A percentile compares a stretch with the other conserved stretches of the same genome.
Conservation (phyloP, 1,140 invertebrate species). For the Colletes gigas region DNA sequence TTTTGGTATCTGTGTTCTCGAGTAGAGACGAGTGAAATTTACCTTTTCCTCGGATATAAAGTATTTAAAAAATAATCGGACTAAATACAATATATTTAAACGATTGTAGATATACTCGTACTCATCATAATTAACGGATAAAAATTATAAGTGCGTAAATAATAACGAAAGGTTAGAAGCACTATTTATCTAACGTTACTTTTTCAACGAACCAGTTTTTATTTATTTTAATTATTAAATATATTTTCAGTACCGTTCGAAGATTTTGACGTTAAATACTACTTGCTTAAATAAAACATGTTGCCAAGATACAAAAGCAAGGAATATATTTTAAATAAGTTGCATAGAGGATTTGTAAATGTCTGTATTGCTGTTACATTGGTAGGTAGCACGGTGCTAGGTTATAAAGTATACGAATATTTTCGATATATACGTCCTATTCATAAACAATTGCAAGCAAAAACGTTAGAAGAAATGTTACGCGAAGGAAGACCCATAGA, state of each 20-base stretch:
- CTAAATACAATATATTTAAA: background rate
- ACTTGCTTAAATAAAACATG: conserved; percentile 19
- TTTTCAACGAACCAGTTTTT: too few species aligned
- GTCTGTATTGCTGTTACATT: conserved; percentile 60
- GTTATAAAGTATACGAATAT: conserved; percentile 57
- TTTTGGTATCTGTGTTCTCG: background rate
- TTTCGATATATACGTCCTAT: conserved; percentile 62
- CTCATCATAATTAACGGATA: too few species aligned
- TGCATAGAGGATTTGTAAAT: conserved; percentile 64
- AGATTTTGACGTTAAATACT: background rate
- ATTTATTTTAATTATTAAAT: background rate
- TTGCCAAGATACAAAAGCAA: conserved; percentile 22
- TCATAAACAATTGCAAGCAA: conserved; percentile 16
- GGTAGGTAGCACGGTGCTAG: background rate
- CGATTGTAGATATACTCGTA: background rate
- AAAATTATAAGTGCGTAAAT: background rate
- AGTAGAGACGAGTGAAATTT: too few species aligned
- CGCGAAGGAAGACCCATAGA: conserved; percentile 64
- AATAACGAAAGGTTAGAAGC: background rate
- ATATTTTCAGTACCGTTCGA: background rate
- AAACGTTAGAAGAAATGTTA: conserved; percentile 61
- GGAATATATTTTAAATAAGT: conserved; percentile 58
- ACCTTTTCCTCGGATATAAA: background rate
- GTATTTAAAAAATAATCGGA: background rate
- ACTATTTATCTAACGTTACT: too few species aligned